Base-by-base conservation (phyloP, 2,797 vertebrate species). In the Neostethus bicornis region DNA sequence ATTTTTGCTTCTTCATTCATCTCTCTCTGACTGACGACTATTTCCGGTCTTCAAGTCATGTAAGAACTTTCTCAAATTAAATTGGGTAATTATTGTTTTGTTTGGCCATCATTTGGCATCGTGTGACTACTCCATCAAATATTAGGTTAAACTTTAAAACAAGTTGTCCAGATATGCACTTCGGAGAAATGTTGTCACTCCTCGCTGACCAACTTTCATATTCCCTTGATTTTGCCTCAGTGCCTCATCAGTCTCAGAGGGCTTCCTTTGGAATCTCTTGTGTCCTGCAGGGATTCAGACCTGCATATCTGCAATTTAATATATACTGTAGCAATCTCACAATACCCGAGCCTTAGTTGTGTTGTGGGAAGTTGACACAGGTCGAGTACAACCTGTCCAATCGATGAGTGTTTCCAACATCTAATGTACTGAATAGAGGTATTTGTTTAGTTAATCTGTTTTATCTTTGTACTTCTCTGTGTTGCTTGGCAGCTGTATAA, bases 121-220 rank as follows among this genome's bases (percentile, higher is more conserved):
- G 88, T 84, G 86, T 89, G 87, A 86, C 88, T 87, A 86, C 83
- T 90, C 85, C 79, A 90, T 92, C 91, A 91, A 83, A 79, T 82
- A 79, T 72, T 54, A 85, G 76, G 81, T 73, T 75, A 56, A 68
- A 80, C 79, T 75, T 61, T 63, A 79, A 87, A 85, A 89, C 84
- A 84, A 75, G 66, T 78, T 63, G 50, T 58, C 37, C 53, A 62
- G 64, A 67, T 78, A 80, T 80, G 39, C 66, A 51, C 51, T 42
- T 59, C 63, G 26, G 52, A 70, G 80, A 46, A 57, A 61, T 49
- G 46, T 69, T 29, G 72, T 70, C 61, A 63, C 64, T 80, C 46
- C 58, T 41, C 46, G 70, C 51, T 73, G 59, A 80, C 71, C 66
- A 59, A 39, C 51, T 79, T 77, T 80, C 77, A 75, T 52, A 74